Evolutionary conservation across 2,113 vertebrate species (phyloP), one percentile per base, ranked within the genome.

Genomic region (Cisticola juncidis): DNA sequence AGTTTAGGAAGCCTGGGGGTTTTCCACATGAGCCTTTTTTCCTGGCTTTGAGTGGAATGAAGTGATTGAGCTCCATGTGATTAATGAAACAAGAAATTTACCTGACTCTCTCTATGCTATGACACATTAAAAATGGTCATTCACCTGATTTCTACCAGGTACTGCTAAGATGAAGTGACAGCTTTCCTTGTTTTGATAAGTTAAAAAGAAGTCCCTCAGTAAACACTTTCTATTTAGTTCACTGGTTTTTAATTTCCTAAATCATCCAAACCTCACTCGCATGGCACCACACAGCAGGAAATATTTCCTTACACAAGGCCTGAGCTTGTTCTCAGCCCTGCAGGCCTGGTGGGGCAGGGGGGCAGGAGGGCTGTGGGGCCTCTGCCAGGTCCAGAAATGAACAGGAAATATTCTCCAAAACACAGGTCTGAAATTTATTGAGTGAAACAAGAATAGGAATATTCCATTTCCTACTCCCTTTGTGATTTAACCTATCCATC

Each of bases 61-160:
- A 95, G 92, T 88, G 96, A 97, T 83, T 86, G 69, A 95, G 57
- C 44, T 87, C 56, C 54, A 66, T 90, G 54, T 72, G 88, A 77
- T 95, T 92, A 95, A 94, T 93, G 90, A 95, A 96, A 95, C 71
- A 89, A 48, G 70, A 96, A 88, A 90, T 92, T 53, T 47, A 12
- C 91, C n/a, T 91, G 45, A 78, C 56, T 96, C 70, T 45, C 29
- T 87, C 29, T 28, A 5, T 65, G 64, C 33, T 60, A 90, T 33
- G 69, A 90, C 80, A 69, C 20, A 7, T 90, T 96, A 90, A 95
- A 93, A 95, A 79, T 38, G 31, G 40, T 84, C 44, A 51, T 88
- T 93, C 47, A 48, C 10, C 20, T 82, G 45, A n/a, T 81, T 82
- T 61, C 26, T 58, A 42, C 18, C 44, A 81, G 22, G 31, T 62